Percentiles rank a stretch among this genome's conserved stretches.
Conservation (phyloP, 2,113 vertebrate species). For the Ursus arctos region DNA sequence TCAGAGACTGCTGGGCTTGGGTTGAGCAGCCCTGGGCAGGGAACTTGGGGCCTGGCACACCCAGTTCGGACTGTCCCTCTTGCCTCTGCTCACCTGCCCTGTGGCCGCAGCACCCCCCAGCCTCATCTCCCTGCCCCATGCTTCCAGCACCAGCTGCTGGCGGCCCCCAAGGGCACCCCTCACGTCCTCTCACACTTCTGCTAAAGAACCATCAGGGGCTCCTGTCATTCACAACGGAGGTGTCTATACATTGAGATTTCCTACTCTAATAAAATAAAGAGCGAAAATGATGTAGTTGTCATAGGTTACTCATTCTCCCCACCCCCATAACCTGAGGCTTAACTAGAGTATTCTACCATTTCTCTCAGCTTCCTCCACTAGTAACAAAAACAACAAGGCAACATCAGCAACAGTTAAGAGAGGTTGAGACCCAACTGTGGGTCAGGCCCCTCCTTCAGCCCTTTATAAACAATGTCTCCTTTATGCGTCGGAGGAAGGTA, state of each 20-base stretch:
- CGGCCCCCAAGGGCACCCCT: background rate
- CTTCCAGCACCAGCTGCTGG: background rate
- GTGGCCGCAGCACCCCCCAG: too few relatives aligned
- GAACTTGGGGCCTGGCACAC: background rate
- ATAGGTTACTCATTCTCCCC: background rate
- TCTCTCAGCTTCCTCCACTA: background rate
- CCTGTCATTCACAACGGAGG: background rate
- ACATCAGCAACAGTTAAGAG: background rate
- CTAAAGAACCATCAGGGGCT: background rate
- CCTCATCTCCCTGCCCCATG: background rate
- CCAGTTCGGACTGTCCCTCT: background rate
- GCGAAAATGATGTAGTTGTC: background rate
- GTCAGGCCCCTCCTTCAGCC: too few relatives aligned
- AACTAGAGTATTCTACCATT: background rate
- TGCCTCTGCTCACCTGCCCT: background rate
- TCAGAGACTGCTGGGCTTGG: background rate
- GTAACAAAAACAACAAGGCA: background rate
- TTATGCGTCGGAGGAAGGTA: background rate
- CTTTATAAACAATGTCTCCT: background rate
- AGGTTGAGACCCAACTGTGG: background rate
- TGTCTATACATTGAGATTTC: background rate
- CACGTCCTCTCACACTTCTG: background rate
- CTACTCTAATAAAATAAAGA: background rate
- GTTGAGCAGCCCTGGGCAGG: background rate
- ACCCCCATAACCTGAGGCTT: background rate